These are phyloP conservation scores for Amiota mariae DNA, from an alignment of 2,888 invertebrate genomes.

Conservation along the genomic window DNA sequence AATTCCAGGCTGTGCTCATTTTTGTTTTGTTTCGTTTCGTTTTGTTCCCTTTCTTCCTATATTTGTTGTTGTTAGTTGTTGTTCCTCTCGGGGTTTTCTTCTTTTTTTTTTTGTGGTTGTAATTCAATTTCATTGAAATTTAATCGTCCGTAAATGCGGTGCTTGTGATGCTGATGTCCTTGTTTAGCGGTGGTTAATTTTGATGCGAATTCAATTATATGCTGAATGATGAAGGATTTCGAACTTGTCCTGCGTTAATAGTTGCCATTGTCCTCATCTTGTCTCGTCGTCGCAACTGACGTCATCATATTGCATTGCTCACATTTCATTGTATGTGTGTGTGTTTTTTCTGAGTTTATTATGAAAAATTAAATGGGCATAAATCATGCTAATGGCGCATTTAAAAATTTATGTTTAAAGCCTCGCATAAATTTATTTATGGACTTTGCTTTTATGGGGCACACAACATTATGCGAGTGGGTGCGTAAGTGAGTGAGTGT, in stretches of 20 bases:
- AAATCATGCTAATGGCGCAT: conserved; percentile 67
- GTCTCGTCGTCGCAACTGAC: conserved; percentile 25
- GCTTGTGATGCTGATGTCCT: conserved; percentile 7
- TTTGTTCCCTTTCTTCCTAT: conserved; percentile 18
- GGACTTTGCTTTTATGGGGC: conserved; percentile 42
- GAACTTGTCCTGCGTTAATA: not conserved
- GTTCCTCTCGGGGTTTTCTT: conserved; percentile 1
- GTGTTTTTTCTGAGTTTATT: conserved; percentile 48
- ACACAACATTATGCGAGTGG: conserved; percentile 15
- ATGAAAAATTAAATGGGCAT: conserved; percentile 67
- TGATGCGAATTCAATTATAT: conserved; percentile 63
- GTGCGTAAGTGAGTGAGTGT: conserved; percentile 6
- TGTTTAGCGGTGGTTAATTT: conserved; percentile 59
- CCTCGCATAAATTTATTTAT: conserved; percentile 54
- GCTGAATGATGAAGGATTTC: too few species aligned
- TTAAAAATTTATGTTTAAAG: conserved; percentile 65
- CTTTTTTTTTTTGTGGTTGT: conserved; percentile 47
- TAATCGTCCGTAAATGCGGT: conserved; percentile 59
- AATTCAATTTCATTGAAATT: conserved; percentile 68
- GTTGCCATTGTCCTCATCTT: conserved; percentile 5
- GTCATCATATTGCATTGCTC: conserved; percentile 42
- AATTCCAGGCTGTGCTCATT: conserved; percentile 52
- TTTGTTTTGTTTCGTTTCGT: too few species aligned
- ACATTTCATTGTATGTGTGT: conserved; percentile 43
- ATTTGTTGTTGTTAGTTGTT: conserved; percentile 42